Conservation (phyloP, 2,113 vertebrate species). For the Hymenochirus boettgeri region DNA sequence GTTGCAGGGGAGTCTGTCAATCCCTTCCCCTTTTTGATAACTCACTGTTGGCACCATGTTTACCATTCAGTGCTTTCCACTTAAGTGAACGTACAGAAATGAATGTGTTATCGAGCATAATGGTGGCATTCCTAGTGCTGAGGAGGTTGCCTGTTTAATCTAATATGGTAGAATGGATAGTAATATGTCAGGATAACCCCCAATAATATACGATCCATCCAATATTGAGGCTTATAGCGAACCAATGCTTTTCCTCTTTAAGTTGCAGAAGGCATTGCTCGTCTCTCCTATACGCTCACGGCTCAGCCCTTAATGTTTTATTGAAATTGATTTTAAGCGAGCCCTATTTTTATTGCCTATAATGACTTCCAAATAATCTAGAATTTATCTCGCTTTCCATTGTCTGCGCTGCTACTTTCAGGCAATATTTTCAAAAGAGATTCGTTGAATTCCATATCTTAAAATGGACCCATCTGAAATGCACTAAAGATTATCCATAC, state of each 20-base stretch:
- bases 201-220: background rate
- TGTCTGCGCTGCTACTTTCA: conserved; percentile 29
- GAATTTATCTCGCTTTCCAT: conserved; percentile 38
- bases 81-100: background rate
- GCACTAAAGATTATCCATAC: conserved; percentile 38
- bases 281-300: conserved; percentile 19
- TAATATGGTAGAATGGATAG: background rate
- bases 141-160: background rate
- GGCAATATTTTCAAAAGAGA: conserved; percentile 39
- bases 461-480: conserved; percentile 42
- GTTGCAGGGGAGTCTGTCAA: too few relatives aligned
- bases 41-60: background rate
- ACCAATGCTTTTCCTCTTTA: conserved; percentile 4
- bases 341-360: conserved; percentile 36
- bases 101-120: background rate
- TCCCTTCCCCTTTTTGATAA: too few relatives aligned
- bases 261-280: conserved; percentile 11
- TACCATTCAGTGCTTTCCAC: background rate
- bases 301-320: conserved; percentile 27
- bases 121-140: conserved; percentile 2
- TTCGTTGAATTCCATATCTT: conserved; percentile 40
- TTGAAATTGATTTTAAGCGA: conserved; percentile 41
- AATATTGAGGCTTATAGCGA: background rate
- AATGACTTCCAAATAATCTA: conserved; percentile 38
- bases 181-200: background rate